phyloP scores from a whole-genome alignment of 2,888 invertebrate genomes.

The Drosophila cracens region DNA sequence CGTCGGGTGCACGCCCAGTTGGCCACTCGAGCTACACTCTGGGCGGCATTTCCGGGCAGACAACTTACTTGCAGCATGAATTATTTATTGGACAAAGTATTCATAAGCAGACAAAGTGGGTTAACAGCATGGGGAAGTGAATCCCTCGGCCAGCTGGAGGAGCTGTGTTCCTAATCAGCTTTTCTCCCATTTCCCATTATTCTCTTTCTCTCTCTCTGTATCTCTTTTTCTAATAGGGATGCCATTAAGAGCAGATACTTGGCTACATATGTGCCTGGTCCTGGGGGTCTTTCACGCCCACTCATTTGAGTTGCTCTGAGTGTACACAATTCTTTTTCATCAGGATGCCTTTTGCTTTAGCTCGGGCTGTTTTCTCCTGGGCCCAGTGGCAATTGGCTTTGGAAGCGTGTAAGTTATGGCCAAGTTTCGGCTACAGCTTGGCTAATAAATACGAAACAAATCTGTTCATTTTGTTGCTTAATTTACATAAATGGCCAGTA shows the following conservation, averaged over 20 bases:
- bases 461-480: slow-evolving; percentile 76
- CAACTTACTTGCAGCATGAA: slow-evolving; percentile 69
- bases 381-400: slow-evolving; percentile 32
- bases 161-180: slow-evolving; percentile 29
- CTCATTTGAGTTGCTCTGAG: slow-evolving; percentile 48
- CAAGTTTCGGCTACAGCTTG: slow-evolving; percentile 48
- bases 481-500: slow-evolving; percentile 77
- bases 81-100: slow-evolving; percentile 76
- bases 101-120: slow-evolving; percentile 60
- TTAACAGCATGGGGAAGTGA: slow-evolving; percentile 3
- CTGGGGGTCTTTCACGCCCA: slow-evolving; percentile 49
- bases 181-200: neutral
- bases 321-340: slow-evolving; percentile 66
- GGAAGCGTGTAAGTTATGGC: slow-evolving; percentile 50
- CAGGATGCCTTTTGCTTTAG: slow-evolving; percentile 26
- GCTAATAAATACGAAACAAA: slow-evolving; percentile 78
- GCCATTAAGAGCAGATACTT: slow-evolving; percentile 69
- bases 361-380: slow-evolving; percentile 18
- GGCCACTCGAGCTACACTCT: slow-evolving; percentile 30
- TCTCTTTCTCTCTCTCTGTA: neutral
- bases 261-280: slow-evolving; percentile 23
- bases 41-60: slow-evolving; percentile 69
- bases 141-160: neutral
- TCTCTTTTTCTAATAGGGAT: slow-evolving; percentile 55
- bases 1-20: slow-evolving; percentile 38